Evolutionary conservation across 2,888 invertebrate species (phyloP).

Genomic region (Clunio marinus): DNA sequence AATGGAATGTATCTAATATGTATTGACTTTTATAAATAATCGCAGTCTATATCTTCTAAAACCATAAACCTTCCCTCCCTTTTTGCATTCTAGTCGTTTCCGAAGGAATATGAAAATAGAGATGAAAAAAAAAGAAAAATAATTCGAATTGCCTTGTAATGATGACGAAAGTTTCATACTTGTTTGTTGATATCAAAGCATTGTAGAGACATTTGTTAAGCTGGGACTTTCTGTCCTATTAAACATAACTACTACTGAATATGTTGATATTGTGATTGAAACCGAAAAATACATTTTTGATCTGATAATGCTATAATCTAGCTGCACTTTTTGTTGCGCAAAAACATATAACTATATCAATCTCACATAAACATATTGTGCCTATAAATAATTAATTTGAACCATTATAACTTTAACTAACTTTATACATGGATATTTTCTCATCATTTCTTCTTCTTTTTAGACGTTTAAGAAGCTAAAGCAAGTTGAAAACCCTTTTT

Average conservation of each 20-base stretch:
- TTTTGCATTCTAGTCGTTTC: not conserved
- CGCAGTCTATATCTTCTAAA: not conserved
- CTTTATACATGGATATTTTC: too few relatives aligned
- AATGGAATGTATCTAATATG: not conserved
- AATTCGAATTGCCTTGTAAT: not conserved
- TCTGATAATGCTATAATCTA: too few relatives aligned
- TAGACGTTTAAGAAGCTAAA: too few relatives aligned
- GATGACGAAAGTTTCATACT: not conserved
- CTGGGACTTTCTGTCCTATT: too few relatives aligned
- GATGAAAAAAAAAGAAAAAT: too few relatives aligned
- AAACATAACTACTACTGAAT: too few relatives aligned
- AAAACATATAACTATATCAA: not conserved
- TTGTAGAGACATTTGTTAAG: not conserved
- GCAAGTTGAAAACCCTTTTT: too few relatives aligned
- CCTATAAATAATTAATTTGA: slow-evolving; percentile 4
- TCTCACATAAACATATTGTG: not conserved
- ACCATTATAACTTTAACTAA: too few relatives aligned
- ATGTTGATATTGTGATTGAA: not conserved
- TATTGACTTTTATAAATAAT: not conserved
- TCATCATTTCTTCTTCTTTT: too few relatives aligned
- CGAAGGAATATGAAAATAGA: not conserved
- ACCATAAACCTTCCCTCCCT: not conserved
- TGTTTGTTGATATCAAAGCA: not conserved
- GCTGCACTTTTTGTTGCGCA: not conserved
- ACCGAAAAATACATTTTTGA: not conserved